Percentiles rank a stretch among this genome's conserved stretches.
phyloP scores from a whole-genome alignment of 1,140 invertebrate species.

The Ectropis grisescens region DNA sequence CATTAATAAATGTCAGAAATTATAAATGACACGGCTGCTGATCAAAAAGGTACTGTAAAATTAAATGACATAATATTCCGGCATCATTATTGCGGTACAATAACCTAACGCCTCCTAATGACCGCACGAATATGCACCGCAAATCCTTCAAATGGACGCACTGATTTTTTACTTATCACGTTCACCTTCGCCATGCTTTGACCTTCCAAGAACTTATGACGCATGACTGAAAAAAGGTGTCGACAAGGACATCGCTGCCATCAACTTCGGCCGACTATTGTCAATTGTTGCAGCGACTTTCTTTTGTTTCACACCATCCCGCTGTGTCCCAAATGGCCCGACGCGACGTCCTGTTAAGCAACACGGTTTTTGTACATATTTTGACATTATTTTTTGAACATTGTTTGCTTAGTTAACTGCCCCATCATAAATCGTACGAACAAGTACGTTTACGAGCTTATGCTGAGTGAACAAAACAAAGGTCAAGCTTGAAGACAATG shows the following conservation, averaged over 20 bases:
- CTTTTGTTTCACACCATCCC: constrained; percentile 40
- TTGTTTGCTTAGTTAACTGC: too few relatives aligned
- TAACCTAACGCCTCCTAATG: constrained; percentile 30
- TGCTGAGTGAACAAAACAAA: constrained; percentile 6
- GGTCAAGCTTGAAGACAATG: constrained; percentile 6
- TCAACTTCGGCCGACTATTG: too few relatives aligned
- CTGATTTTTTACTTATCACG: constrained; percentile 31
- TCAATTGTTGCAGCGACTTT: too few relatives aligned
- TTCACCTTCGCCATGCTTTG: constrained; percentile 37
- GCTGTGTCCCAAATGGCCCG: constrained; percentile 27
- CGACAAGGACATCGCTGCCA: too few relatives aligned
- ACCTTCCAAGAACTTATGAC: constrained; percentile 56
- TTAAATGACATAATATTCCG: constrained; percentile 9
- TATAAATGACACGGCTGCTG: too few relatives aligned
- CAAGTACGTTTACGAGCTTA: too few relatives aligned
- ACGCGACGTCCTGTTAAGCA: constrained; percentile 27
- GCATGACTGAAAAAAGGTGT: too few relatives aligned
- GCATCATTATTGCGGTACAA: too few relatives aligned
- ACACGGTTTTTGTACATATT: constrained; percentile 18
- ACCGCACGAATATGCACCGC: constrained; percentile 19
- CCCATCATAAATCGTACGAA: too few relatives aligned
- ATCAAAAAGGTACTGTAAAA: constrained; percentile 15
- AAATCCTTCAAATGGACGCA: constrained; percentile 33
- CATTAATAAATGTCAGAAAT: too few relatives aligned
- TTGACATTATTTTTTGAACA: constrained; percentile 26